phyloP scores from a whole-genome alignment of 2,888 invertebrate genomes.

The Noctuana brunneofusca region DNA sequence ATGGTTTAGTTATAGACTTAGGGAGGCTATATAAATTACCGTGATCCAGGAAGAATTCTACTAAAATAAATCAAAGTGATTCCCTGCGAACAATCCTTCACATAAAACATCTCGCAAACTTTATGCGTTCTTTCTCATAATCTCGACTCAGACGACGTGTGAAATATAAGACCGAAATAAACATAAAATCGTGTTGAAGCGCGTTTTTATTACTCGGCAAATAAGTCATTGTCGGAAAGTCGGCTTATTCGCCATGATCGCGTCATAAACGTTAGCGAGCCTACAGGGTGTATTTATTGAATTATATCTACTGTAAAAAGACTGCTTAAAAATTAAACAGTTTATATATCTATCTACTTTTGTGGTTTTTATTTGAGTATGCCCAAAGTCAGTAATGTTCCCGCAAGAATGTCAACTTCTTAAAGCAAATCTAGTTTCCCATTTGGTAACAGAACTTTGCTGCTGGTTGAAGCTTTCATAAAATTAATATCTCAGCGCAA shows the following conservation, averaged over 20 bases:
- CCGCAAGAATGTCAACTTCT: conserved; percentile 29
- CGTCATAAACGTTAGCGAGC: conserved; percentile 56
- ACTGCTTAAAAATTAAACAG: neutral
- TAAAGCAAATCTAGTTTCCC: conserved; percentile 51
- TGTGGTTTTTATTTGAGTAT: neutral
- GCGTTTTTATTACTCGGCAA: conserved; percentile 66
- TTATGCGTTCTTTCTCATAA: conserved; percentile 64
- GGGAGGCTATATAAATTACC: neutral
- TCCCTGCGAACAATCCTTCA: neutral
- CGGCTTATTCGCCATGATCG: conserved; percentile 56
- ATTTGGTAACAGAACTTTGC: conserved; percentile 56
- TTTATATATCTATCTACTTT: no score
- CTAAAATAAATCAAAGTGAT: neutral
- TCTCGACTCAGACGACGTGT: conserved; percentile 61
- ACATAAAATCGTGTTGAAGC: conserved; percentile 59
- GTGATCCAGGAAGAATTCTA: neutral
- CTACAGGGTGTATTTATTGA: conserved; percentile 55
- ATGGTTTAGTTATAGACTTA: no score
- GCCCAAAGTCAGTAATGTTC: conserved; percentile 8
- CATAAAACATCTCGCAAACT: conserved; percentile 43
- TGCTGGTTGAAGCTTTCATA: conserved; percentile 59
- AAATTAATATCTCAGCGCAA: conserved; percentile 68
- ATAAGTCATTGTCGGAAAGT: conserved; percentile 67
- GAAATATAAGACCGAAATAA: conserved; percentile 66
- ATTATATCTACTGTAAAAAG: conserved; percentile 36